Evolutionary conservation across 2,113 vertebrate genomes (phyloP), one percentile per base, ranked within the genome.

Genomic region (Halichoerus grypus): DNA sequence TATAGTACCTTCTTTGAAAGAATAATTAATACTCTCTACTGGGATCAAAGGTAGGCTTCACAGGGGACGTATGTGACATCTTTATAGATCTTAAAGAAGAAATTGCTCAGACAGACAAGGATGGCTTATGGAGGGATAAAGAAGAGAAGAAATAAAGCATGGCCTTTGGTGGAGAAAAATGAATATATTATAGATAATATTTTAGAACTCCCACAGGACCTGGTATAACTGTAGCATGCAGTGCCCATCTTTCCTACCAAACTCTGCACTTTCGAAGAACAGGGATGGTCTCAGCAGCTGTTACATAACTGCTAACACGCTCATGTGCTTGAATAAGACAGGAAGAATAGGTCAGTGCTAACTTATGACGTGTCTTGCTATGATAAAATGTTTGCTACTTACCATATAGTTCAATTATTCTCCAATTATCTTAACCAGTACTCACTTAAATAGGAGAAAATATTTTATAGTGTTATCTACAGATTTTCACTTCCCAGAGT

Each of bases 11-110:
- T 86, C 12, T 28, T 26, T 36, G 24, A 65, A 84, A 88, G 36
- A 89, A 79, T 86, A 88, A 69, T n/a, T 46, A 28, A 61, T n/a
- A 63, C 4, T 53, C 10, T 7, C 4, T 57, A 46, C 53, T 51
- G 49, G 0, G 4, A 51, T 6, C 1, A 77, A 46, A 24, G 4
- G 51, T 46, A 65, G 53, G 3, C 15, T 86, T 94, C 36, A 65
- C 31, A 5, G 1, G 10, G 2, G 9, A 5, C 22, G 33, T 39
- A 51, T 46, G 0, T 55, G 57, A 81, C 4, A 85, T 55, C 82
- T 96, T 74, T 84, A 84, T 19, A 76, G 33, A 94, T 46, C 39
- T 94, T 80, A 69, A 59, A 91, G 18, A 63, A 90, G n/a, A 86
- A 53, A 76, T 63, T 79, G 33, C 15, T 67, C 28, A 51, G 72